These are phyloP conservation scores for Neofelis nebulosa DNA, from an alignment of 2,113 vertebrate genomes.

Conservation along the genomic window DNA sequence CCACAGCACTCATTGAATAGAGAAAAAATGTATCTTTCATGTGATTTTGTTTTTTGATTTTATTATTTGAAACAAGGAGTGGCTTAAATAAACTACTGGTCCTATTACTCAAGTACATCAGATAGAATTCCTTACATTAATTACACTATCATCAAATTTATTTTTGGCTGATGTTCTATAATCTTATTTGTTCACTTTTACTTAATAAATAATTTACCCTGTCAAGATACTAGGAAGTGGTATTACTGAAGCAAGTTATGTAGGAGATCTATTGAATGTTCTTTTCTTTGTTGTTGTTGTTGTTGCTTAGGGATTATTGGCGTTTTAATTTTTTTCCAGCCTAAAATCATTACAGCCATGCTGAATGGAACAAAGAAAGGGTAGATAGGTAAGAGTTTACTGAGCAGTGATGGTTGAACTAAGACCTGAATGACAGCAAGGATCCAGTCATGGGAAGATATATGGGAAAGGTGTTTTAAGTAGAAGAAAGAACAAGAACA, in stretches of 20 bases:
- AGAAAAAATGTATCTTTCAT: not conserved
- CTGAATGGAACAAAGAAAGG: not conserved
- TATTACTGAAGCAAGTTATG: not conserved
- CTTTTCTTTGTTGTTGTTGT: not conserved
- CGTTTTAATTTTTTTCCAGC: not conserved
- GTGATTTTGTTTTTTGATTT: not conserved
- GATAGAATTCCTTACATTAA: not conserved
- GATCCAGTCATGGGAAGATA: not conserved
- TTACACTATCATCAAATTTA: not conserved
- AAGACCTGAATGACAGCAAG: not conserved
- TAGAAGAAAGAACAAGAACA: not conserved
- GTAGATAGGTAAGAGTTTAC: not conserved
- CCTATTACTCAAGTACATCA: not conserved
- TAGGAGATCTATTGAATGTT: not conserved
- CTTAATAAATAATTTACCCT: not conserved
- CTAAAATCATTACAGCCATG: not conserved
- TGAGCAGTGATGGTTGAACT: not conserved
- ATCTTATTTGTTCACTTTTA: not conserved
- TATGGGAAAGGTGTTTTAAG: not conserved
- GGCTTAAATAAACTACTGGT: not conserved
- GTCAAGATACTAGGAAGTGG: not conserved
- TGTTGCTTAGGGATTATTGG: not conserved
- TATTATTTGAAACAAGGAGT: not conserved
- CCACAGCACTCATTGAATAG: not conserved
- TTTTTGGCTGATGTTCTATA: not conserved